Conservation (phyloP, 2,797 vertebrate genomes). For the Falco peregrinus region DNA sequence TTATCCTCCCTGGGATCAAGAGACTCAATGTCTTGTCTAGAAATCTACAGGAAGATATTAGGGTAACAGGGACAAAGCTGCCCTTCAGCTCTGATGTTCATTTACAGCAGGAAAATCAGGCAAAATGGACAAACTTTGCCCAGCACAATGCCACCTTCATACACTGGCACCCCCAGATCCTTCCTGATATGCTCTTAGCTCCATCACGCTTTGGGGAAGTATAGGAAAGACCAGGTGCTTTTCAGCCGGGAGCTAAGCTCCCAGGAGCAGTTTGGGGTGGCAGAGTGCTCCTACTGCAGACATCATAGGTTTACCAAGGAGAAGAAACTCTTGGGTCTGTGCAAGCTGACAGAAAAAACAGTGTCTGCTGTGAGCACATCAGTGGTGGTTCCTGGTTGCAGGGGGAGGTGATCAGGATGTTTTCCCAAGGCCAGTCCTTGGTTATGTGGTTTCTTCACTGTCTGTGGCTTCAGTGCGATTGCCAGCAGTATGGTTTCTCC, state of each 20-base stretch:
- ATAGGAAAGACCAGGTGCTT: neutral
- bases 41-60: neutral
- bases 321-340: neutral
- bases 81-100: neutral
- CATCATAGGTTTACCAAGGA: neutral
- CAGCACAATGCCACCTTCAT: neutral
- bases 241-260: neutral
- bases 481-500: neutral
- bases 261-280: neutral
- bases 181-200: neutral
- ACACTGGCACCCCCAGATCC: neutral
- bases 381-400: neutral
- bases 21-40: slow-evolving; percentile 40
- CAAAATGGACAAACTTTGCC: neutral
- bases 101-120: neutral
- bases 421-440: slow-evolving; percentile 17
- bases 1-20: slow-evolving; percentile 38
- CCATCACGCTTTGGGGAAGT: neutral
- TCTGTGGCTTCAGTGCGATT: neutral
- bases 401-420: neutral
- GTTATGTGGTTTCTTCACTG: neutral
- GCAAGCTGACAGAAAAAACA: fast-evolving
- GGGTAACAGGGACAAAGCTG: slow-evolving; percentile 8
- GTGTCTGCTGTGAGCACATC: neutral
- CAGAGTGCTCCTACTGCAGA: neutral